Conservation (phyloP, 2,113 vertebrate genomes). For the Eudyptes chrysolophus region DNA sequence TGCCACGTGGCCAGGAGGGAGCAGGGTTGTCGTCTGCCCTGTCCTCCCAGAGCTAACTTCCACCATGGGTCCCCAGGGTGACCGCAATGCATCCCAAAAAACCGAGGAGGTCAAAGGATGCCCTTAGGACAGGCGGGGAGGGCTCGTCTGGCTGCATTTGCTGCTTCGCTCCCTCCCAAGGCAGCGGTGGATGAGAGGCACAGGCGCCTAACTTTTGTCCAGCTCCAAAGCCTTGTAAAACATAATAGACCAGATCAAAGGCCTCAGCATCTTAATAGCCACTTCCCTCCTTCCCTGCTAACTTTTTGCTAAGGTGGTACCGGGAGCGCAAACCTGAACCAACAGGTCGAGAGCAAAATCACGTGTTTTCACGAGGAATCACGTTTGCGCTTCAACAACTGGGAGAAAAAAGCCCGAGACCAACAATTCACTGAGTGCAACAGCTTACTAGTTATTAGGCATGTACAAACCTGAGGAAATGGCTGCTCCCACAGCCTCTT, state of each 20-base stretch:
- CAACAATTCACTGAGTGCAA: background rate
- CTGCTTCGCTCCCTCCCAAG: background rate
- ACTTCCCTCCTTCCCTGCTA: constrained; percentile 10
- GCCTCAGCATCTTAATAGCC: constrained; percentile 14
- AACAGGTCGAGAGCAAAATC: constrained; percentile 7
- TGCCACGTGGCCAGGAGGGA: background rate
- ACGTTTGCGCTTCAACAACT: background rate
- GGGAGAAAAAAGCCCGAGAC: background rate
- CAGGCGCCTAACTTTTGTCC: background rate
- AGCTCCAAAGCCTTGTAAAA: constrained; percentile 31
- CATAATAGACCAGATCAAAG: constrained; percentile 60
- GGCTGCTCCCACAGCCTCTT: background rate
- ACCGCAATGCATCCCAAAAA: rapidly evolving
- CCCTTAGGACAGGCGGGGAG: background rate
- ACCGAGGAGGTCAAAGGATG: background rate
- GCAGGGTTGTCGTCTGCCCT: background rate
- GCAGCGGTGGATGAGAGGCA: background rate
- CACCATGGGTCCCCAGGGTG: rapidly evolving
- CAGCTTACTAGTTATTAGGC: background rate
- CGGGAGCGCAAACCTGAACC: background rate
- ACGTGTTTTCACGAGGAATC: background rate
- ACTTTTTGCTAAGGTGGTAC: background rate
- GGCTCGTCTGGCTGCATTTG: background rate
- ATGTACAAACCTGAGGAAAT: constrained; percentile 34
- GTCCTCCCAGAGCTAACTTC: background rate